Evolutionary conservation across 2,888 invertebrate genomes (phyloP), one percentile per base, ranked within the genome.

Genomic region (Macaria liturata): DNA sequence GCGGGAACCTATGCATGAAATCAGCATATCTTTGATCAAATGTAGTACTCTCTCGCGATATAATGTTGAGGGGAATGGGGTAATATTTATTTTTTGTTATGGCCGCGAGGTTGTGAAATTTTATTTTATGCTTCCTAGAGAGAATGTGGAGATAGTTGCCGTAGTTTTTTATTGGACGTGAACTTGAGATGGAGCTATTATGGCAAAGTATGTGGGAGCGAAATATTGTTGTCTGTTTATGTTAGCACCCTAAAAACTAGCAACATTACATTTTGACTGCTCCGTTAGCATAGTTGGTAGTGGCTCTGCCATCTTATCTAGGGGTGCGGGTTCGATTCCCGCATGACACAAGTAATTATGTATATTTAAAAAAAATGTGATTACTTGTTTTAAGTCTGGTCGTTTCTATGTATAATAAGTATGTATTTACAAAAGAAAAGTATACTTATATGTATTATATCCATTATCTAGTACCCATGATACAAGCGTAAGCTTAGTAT

Each of bases 21-120:
- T 82, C 78, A 81, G 74, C 80, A 77, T 81, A 80, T 79, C 73
- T 80, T 72, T 81, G 75, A 75, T 78, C 74, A 73, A 74, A 76
- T 75, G 75, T 75, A 73, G 70, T 74, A 66, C 69, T 69, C 61
- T 43, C 57, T 64, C 64, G 59, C 67, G 67, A 68, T 76, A 70
- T 75, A 71, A 75, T 76, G 71, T 70, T 54, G 58, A 63, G 67
- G 74, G 70, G 68, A 59, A 67, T 66, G 58, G 61, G 59, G 66
- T 61, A 53, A 64, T 67, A 67, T 68, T 61, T 68, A 66, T 68
- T 64, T 57, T 70, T 66, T 67, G 71, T 69, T 75, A 69, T 68
- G 62, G 62, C 60, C 51, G 66, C 59, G 55, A 68, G 64, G 65
- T 59, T 69, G 65, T 65, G 64, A 67, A 72, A 69, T 72, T 77